Conservation (phyloP, 2,113 vertebrate genomes). For the Accipiter virgatus region DNA sequence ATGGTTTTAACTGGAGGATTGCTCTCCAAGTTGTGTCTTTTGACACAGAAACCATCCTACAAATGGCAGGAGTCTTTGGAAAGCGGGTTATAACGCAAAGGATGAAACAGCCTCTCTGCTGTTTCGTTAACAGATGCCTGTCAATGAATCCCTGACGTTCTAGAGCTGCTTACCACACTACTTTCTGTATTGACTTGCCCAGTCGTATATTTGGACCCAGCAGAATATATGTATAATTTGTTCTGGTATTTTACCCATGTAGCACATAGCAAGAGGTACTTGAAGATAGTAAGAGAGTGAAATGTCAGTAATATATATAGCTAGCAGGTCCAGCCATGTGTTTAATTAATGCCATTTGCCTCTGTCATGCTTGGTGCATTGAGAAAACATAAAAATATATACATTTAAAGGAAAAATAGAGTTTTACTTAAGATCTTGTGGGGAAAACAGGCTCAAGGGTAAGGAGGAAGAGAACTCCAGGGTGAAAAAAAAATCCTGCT, state of each 20-base stretch:
- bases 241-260: neutral
- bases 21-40: fast-evolving
- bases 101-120: neutral
- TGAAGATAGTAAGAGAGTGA: neutral
- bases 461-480: neutral
- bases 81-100: fast-evolving
- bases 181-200: neutral
- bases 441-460: neutral
- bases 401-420: neutral
- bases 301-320: neutral
- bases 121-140: neutral
- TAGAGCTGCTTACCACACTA: neutral
- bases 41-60: neutral
- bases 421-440: neutral
- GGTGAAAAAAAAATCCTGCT: neutral
- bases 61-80: neutral
- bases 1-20: fast-evolving
- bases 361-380: neutral
- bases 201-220: fast-evolving
- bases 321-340: neutral
- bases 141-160: neutral
- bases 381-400: neutral
- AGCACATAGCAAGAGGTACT: neutral
- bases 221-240: neutral
- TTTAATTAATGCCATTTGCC: neutral